Evolutionary conservation across 2,888 invertebrate genomes (phyloP).

Genomic region (Heliconius ethilla): DNA sequence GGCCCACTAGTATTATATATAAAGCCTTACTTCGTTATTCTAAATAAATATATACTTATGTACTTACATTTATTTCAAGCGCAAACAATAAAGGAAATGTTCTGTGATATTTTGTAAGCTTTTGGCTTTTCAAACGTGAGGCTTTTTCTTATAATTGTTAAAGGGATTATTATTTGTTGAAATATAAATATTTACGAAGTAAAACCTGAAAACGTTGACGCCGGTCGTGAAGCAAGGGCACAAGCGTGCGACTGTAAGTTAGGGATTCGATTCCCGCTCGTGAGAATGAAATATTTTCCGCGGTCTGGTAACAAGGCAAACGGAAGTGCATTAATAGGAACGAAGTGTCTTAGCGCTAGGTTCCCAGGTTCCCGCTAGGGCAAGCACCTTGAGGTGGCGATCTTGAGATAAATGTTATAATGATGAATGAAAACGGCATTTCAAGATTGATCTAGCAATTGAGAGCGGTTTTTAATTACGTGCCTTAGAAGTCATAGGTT

Average conservation of each 20-base stretch:
- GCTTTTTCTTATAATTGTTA: background rate
- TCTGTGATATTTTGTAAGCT: slow-evolving; percentile 8
- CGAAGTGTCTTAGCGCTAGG: background rate
- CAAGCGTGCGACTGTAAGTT: background rate
- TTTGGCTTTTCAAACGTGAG: background rate
- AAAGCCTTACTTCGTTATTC: background rate
- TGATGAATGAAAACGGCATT: no score
- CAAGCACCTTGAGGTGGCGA: no score
- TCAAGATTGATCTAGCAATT: no score
- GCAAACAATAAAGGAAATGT: background rate
- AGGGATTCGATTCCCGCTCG: background rate
- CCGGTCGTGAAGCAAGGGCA: no score
- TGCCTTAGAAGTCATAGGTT: no score
- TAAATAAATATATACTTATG: background rate
- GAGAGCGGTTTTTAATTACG: no score
- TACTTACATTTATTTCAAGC: background rate
- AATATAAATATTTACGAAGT: background rate
- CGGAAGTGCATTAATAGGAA: background rate
- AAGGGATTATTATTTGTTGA: background rate
- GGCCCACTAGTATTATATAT: no score
- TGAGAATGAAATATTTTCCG: background rate
- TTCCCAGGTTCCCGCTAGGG: background rate
- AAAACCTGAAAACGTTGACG: background rate
- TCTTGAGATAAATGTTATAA: no score
- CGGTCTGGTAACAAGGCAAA: background rate